These are phyloP conservation scores for Acrobasis suavella DNA, from an alignment of 2,888 invertebrate genomes.

Conservation along the genomic window DNA sequence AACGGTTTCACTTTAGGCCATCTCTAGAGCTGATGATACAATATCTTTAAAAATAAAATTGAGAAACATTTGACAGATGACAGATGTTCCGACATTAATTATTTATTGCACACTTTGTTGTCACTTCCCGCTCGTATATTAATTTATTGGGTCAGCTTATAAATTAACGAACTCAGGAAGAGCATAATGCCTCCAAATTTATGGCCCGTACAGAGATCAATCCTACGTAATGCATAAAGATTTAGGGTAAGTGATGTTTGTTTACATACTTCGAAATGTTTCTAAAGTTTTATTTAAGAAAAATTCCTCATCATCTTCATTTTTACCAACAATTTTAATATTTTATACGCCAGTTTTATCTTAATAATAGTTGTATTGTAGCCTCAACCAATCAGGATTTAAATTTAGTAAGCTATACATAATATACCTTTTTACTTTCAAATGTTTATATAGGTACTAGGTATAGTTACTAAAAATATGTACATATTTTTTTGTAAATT, in stretches of 20 bases:
- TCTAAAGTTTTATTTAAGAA: neutral
- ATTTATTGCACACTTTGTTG: constrained; percentile 74
- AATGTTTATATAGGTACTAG: no score
- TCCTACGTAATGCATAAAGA: constrained; percentile 35
- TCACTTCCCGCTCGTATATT: constrained; percentile 67
- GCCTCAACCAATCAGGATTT: no score
- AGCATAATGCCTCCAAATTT: constrained; percentile 60
- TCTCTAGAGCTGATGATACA: constrained; percentile 62
- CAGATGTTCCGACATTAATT: constrained; percentile 59
- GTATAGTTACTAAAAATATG: no score
- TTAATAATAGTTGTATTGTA: no score
- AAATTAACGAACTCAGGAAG: constrained; percentile 72
- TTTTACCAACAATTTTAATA: no score
- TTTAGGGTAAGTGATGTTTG: constrained; percentile 24
- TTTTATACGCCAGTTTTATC: no score
- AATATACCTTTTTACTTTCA: no score
- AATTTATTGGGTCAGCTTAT: constrained; percentile 71
- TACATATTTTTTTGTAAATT: no score
- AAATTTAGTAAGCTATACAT: no score
- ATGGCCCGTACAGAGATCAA: constrained; percentile 44
- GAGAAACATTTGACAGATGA: constrained; percentile 54
- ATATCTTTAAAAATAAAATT: constrained; percentile 47
- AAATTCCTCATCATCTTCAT: no score
- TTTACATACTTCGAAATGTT: constrained; percentile 6
- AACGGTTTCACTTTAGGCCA: constrained; percentile 57